Conservation (phyloP, 2,797 vertebrate genomes). For the Coracias cyanogaster region DNA sequence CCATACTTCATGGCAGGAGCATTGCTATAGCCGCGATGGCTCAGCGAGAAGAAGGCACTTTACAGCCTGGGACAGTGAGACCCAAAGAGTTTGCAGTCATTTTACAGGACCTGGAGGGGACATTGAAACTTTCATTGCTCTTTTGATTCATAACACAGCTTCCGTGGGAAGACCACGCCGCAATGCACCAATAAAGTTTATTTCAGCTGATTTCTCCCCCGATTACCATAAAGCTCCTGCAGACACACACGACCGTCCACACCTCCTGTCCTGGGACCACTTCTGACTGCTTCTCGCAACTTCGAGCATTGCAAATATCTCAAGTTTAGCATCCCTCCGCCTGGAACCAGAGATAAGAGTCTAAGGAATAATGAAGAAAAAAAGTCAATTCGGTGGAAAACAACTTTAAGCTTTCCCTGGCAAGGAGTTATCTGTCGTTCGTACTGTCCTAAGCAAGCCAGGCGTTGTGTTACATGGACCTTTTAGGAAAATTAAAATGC, state of each 20-base stretch:
- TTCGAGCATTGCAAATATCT: neutral
- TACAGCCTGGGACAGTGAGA: neutral
- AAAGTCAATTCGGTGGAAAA: neutral
- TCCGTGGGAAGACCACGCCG: neutral
- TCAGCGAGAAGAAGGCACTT: neutral
- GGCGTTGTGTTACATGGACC: neutral
- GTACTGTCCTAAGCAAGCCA: neutral
- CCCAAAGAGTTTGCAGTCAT: neutral
- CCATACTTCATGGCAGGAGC: neutral
- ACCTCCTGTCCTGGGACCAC: neutral
- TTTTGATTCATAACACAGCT: slow-evolving; percentile 12
- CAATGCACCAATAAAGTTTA: neutral
- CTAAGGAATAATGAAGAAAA: slow-evolving; percentile 3
- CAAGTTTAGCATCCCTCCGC: neutral
- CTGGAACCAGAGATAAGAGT: neutral
- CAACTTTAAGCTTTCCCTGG: slow-evolving; percentile 27
- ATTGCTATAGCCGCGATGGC: accelerated
- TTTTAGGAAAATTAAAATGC: slow-evolving; percentile 46
- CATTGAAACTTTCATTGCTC: neutral
- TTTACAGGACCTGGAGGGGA: neutral
- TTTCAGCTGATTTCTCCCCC: slow-evolving; percentile 3
- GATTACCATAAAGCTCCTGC: neutral
- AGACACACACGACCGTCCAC: neutral
- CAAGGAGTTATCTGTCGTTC: neutral
- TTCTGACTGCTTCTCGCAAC: neutral